These are phyloP conservation scores for Bolborhynchus lineola DNA, from an alignment of 2,113 vertebrate species.

Conservation along the genomic window DNA sequence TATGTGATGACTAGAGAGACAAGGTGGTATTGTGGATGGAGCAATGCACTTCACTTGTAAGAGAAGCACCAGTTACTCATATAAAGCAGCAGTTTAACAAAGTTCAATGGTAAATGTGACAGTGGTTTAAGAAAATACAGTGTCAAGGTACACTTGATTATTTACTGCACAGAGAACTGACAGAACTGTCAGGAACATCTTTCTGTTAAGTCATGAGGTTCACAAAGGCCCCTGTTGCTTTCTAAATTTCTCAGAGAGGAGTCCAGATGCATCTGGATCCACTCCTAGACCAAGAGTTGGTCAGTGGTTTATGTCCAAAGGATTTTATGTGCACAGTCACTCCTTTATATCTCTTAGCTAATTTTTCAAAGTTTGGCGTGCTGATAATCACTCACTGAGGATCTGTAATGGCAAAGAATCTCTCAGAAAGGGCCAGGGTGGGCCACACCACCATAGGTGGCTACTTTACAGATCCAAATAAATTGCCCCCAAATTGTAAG, in stretches of 20 bases:
- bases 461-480: background rate
- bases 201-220: background rate
- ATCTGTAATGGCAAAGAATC: background rate
- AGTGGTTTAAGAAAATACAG: background rate
- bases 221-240: background rate
- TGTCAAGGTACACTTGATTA: background rate
- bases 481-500: accelerated
- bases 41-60: background rate
- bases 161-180: background rate
- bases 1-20: background rate
- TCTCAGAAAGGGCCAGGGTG: background rate
- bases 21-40: background rate
- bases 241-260: background rate
- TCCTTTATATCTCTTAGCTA: background rate
- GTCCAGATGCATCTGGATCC: background rate
- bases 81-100: background rate
- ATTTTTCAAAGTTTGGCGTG: background rate
- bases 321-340: background rate
- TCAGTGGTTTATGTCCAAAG: background rate
- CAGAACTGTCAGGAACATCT: background rate
- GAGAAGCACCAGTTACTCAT: background rate
- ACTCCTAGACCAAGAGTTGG: background rate
- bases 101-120: background rate
- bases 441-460: accelerated
- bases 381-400: background rate